These are phyloP conservation scores for Tyto alba DNA, from an alignment of 2,113 vertebrate genomes.

Conservation along the genomic window DNA sequence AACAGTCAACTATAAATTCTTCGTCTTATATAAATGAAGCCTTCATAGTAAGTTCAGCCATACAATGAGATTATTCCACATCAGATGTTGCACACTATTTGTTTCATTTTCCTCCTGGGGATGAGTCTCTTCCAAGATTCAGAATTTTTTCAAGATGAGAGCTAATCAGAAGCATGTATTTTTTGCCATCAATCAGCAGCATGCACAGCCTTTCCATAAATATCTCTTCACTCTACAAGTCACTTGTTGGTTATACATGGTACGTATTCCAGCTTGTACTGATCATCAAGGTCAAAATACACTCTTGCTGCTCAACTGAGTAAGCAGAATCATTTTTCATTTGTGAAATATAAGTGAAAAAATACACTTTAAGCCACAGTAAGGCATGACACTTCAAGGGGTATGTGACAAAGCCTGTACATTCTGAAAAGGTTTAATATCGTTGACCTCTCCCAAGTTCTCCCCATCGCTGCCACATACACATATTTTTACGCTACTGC, in stretches of 20 bases:
- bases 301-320: neutral
- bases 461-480: neutral
- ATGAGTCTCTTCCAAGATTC: neutral
- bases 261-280: neutral
- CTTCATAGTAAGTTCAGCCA: neutral
- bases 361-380: neutral
- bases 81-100: too few species aligned
- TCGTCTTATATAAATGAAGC: neutral
- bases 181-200: neutral
- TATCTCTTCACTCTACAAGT: neutral
- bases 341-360: neutral
- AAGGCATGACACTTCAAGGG: neutral
- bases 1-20: neutral
- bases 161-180: accelerated
- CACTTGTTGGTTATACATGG: neutral
- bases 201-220: neutral
- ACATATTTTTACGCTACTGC: neutral
- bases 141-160: neutral
- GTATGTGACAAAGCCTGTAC: accelerated
- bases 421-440: neutral
- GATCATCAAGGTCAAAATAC: neutral
- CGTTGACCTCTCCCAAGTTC: neutral
- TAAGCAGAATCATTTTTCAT: neutral
- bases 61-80: neutral
- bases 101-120: neutral